Conservation (phyloP, 2,113 vertebrate species). For the Colius striatus region DNA sequence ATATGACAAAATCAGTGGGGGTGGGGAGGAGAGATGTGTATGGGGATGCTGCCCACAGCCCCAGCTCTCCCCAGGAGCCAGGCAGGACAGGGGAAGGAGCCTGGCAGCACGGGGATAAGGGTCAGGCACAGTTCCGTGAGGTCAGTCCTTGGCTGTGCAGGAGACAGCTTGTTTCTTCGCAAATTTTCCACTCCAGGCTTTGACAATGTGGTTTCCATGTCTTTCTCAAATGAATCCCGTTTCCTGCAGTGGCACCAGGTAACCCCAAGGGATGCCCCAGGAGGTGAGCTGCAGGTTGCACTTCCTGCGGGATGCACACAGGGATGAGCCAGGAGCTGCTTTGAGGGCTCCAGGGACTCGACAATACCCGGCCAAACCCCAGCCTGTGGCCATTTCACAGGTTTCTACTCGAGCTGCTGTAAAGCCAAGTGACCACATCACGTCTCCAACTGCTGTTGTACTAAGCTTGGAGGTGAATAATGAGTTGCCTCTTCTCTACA, state of each 20-base stretch:
- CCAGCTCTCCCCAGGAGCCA: fast-evolving
- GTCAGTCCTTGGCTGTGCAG: background rate
- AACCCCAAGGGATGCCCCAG: background rate
- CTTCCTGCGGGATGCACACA: fast-evolving
- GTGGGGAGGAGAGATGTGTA: fast-evolving
- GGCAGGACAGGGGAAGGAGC: constrained; percentile 36
- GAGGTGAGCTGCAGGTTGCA: background rate
- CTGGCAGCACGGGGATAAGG: background rate
- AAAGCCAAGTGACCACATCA: background rate
- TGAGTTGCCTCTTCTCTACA: background rate
- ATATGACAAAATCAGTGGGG: background rate
- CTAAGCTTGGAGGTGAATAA: constrained; percentile 10
- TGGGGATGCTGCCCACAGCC: background rate
- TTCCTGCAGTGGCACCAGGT: background rate
- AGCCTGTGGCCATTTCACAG: background rate
- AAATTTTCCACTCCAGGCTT: background rate
- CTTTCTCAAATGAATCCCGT: background rate
- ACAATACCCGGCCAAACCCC: background rate
- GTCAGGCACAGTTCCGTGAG: background rate
- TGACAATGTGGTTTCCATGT: background rate
- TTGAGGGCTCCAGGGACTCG: background rate
- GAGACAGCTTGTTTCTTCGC: background rate
- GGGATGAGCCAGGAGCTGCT: background rate
- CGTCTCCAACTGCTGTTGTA: background rate
- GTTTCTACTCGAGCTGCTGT: background rate